phyloP scores from a whole-genome alignment of 2,888 invertebrate genomes.

The Troilus luridus region DNA sequence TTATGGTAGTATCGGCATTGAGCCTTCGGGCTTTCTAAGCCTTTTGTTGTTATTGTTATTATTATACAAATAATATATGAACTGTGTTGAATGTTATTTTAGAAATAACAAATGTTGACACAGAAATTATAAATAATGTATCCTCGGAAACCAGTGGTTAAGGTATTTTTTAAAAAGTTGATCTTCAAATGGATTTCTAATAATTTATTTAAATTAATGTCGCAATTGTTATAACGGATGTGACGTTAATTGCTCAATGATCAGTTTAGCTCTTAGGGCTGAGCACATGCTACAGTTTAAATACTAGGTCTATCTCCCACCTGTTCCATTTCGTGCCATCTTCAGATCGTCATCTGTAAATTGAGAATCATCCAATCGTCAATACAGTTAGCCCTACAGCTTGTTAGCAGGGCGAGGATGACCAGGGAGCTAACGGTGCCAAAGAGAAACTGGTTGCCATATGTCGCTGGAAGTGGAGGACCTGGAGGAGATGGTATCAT shows the following conservation, averaged over 20 bases:
- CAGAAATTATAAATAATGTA: too few relatives aligned
- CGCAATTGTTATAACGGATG: not conserved
- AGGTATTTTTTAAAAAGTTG: too few relatives aligned
- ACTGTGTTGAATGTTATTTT: too few relatives aligned
- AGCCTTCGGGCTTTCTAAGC: too few relatives aligned
- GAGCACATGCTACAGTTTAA: not conserved
- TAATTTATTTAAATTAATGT: not conserved
- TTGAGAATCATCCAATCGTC: not conserved
- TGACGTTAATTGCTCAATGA: not conserved
- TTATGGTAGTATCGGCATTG: too few relatives aligned
- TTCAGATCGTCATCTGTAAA: not conserved
- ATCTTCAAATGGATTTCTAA: too few relatives aligned
- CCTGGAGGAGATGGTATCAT: constrained; percentile 63
- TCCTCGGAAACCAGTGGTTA: too few relatives aligned
- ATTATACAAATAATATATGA: too few relatives aligned
- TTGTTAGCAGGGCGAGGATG: not conserved
- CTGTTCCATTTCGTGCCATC: not conserved
- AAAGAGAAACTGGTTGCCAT: constrained; percentile 24
- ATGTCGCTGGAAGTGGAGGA: constrained; percentile 45
- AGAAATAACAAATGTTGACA: too few relatives aligned
- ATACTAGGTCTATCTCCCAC: not conserved
- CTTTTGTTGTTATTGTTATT: too few relatives aligned
- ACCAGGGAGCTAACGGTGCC: constrained; percentile 1
- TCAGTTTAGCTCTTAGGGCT: not conserved
- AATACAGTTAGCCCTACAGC: constrained; percentile 10